Evolutionary conservation across 2,888 invertebrate species (phyloP), one percentile per base, ranked within the genome.

Genomic region (Parasteatoda lunata): DNA sequence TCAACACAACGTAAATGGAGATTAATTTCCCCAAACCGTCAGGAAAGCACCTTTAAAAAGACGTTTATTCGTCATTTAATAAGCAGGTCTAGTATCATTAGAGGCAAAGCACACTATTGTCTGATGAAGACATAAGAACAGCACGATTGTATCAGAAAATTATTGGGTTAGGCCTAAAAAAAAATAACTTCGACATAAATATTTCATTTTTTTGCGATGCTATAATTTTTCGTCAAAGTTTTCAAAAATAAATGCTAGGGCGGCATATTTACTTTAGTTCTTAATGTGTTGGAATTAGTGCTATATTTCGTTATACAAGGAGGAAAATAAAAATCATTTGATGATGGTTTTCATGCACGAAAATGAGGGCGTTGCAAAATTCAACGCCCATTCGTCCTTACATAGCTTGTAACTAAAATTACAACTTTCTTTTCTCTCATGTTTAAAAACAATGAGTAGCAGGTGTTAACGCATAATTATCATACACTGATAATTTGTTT

Each of bases 321-420:
- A 13, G 8, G 59, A 59, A 59, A 13, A 59, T 59, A 13, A 59
- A n/a, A 59, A 59, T 59, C 5, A n/a, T 59, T n/a, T 59, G 65
- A 30, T 49, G 52, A 68, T 77, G 48, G 47, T 76, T 11, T 64
- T 54, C 51, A 66, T 47, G 66, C 65, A n/a, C 11, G 15, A 65
- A 76, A 66, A 49, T 48, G 79, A 79, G 79, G 79, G 79, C 71
- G 79, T 79, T 64, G 45, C 54, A 79, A 65, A 11, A 45, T 71
- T 71, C 71, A 59, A 79, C 79, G 79, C 79, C 79, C 64, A 45
- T 15, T 47, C 49, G 79, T 64, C 79, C 79, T 79, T 72, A 71
- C 49, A 13, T 11, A n/a, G 7, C 4, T 8, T 30, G 51, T 51
- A 30, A 15, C 48, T 15, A 30, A 64, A 64, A 79, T 79, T 71